phyloP scores from a whole-genome alignment of 2,888 invertebrate genomes.

The Trileptium ribeirensis region DNA sequence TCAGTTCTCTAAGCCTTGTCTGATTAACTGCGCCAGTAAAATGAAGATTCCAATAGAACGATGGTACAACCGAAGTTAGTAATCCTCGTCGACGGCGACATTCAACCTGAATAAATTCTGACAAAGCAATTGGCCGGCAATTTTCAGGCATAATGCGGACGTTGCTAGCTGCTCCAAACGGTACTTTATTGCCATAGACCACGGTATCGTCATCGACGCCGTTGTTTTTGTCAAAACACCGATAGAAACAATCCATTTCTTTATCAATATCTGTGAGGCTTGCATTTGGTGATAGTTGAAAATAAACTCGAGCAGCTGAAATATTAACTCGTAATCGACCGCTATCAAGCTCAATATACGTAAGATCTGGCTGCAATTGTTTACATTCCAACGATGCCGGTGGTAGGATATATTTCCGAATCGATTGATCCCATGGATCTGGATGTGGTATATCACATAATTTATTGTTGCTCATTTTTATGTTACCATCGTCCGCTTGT shows the following conservation, averaged over 20 bases:
- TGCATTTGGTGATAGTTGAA: no score
- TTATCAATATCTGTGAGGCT: background rate
- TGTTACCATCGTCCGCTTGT: no score
- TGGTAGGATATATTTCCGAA: conserved; percentile 36
- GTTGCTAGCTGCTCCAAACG: no score
- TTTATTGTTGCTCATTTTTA: no score
- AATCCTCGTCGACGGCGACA: conserved; percentile 29
- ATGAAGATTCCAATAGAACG: conserved; percentile 43
- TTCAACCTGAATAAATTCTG: conserved; percentile 41
- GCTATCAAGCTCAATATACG: conserved; percentile 30
- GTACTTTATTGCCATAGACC: conserved; percentile 37
- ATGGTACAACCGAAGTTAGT: conserved; percentile 31
- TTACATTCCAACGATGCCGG: conserved; percentile 35
- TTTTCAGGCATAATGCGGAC: no score
- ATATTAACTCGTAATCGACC: conserved; percentile 35
- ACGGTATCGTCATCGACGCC: conserved; percentile 36
- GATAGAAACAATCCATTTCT: conserved; percentile 37
- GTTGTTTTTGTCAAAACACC: conserved; percentile 39
- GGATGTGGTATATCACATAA: conserved; percentile 39
- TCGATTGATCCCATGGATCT: conserved; percentile 44
- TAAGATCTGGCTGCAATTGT: conserved; percentile 41
- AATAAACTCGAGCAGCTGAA: background rate
- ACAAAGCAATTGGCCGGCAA: background rate
- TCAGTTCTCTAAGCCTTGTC: conserved; percentile 1
- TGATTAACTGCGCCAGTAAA: conserved; percentile 31